Conservation (phyloP, 1,140 invertebrate genomes). For the Calosoma granatense region DNA sequence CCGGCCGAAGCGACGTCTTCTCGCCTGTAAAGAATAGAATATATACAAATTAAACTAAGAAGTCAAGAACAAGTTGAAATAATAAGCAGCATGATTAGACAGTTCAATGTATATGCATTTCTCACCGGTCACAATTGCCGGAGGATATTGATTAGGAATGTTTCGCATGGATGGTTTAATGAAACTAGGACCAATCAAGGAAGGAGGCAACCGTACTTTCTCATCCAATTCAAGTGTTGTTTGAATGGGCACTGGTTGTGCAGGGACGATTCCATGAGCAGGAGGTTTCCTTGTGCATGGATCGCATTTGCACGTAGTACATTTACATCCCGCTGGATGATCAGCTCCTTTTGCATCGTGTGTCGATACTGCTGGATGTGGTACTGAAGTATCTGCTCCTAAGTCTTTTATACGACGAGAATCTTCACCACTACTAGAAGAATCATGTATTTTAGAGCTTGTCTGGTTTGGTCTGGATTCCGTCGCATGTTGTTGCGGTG, state of each 20-base stretch:
- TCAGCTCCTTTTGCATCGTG: not conserved
- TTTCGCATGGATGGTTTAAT: not conserved
- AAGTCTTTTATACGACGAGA: no score
- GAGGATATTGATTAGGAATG: not conserved
- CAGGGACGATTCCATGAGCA: not conserved
- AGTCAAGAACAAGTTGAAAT: not conserved
- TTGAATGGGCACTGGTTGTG: not conserved
- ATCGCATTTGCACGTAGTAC: not conserved
- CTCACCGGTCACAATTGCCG: no score
- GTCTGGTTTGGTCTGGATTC: no score
- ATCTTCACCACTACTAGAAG: no score
- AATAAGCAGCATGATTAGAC: not conserved
- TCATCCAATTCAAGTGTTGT: no score
- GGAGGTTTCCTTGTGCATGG: not conserved
- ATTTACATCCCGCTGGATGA: not conserved
- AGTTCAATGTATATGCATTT: no score
- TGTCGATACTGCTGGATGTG: not conserved
- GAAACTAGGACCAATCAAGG: conserved; percentile 1
- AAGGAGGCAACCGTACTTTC: not conserved
- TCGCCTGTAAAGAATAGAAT: not conserved
- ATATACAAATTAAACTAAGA: not conserved
- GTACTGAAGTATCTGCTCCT: not conserved
- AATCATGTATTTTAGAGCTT: no score
- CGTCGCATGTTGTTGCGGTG: no score
- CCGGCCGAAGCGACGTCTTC: not conserved